Base-by-base conservation (phyloP, 2,113 vertebrate genomes). In the Polyodon spathula region DNA sequence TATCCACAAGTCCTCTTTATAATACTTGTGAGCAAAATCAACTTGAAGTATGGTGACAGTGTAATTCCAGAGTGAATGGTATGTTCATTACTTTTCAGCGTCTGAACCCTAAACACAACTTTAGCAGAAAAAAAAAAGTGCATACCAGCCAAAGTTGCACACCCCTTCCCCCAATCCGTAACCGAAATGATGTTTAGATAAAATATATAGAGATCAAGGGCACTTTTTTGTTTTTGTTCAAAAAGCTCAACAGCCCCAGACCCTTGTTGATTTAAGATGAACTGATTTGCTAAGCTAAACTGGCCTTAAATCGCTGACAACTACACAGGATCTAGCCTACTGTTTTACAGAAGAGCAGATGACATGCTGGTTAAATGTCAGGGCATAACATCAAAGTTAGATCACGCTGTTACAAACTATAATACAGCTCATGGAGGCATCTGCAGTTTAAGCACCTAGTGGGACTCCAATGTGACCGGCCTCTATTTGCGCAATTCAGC, bases 191-290 rank as follows among this genome's bases (percentile, higher is more conserved):
- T 16, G 41, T 42, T 12, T 44, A 52, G 51, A 40, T 27, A 40
- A 27, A 41, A 43, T 12, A 37, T 39, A 16, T 6, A 27, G 58
- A 56, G 67, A 54, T 69, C 57, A 74, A 67, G 56, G 65, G 52
- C 62, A 60, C 58, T n/a, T 56, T 40, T 52, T 54, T 74, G 65
- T 70, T 72, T 68, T 41, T 63, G 64, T 70, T 63, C 8, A 58
- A 60, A 60, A 27, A 59, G 6, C 37, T 60, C 62, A 56, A 66
- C 58, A 44, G 48, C 53, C 62, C 58, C 11, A 50, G 42, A 65
- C 60, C 63, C 64, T n/a, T 75, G 70, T 71, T 68, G 68, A 56
- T 68, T 66, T 75, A 64, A 72, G 68, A 71, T 68, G 46, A 63
- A 59, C 50, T 54, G 68, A 72, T 75, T 72, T 54, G 59, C 59